These are phyloP conservation scores for Botia almorhae DNA, from an alignment of 2,797 vertebrate genomes.

Conservation along the genomic window DNA sequence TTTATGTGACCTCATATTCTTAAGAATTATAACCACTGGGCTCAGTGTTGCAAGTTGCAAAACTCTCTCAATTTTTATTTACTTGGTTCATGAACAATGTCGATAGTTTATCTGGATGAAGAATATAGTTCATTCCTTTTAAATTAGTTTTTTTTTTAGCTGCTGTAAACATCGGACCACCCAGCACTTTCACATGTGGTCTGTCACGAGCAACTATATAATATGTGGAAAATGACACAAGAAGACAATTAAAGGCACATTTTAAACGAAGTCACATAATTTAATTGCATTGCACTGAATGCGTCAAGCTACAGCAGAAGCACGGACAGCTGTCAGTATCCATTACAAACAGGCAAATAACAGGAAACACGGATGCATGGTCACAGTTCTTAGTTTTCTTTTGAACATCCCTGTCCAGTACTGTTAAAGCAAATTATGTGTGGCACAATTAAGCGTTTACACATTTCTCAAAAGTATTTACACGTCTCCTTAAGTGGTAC, in stretches of 20 bases:
- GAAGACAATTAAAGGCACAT: constrained; percentile 4
- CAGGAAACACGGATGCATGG: constrained; percentile 7
- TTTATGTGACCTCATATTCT: background rate
- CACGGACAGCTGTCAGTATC: constrained; percentile 34
- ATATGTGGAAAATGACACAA: background rate
- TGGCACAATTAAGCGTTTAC: constrained; percentile 35
- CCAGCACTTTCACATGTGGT: constrained; percentile 1
- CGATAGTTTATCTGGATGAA: background rate
- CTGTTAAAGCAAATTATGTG: constrained; percentile 59
- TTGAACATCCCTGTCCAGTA: constrained; percentile 57
- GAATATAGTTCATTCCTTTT: background rate
- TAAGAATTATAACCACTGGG: background rate
- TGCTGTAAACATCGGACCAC: background rate
- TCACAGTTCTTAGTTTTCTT: constrained; percentile 47
- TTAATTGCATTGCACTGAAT: constrained; percentile 57
- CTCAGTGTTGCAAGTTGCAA: background rate
- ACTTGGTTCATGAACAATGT: background rate
- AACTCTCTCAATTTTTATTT: too few relatives aligned
- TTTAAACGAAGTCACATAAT: constrained; percentile 54
- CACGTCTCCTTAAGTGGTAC: constrained; percentile 2
- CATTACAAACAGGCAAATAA: constrained; percentile 16
- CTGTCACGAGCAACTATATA: too few relatives aligned
- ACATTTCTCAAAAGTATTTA: constrained; percentile 25
- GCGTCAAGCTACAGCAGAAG: constrained; percentile 52
- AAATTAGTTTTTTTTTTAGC: background rate